These are phyloP conservation scores for Eupeodes latifasciatus DNA, from an alignment of 2,888 invertebrate genomes.

Conservation along the genomic window DNA sequence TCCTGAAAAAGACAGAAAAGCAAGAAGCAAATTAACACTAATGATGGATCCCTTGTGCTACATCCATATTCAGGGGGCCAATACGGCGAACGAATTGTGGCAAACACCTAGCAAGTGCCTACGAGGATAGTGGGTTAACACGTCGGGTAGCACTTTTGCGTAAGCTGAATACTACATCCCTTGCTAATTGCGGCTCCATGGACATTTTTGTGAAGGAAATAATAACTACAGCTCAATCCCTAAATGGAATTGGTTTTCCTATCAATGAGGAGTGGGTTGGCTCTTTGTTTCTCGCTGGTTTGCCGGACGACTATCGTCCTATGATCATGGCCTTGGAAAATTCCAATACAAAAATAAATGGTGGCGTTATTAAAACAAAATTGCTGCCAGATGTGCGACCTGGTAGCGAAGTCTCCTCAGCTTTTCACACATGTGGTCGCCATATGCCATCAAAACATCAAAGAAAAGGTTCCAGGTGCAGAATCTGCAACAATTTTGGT, in stretches of 20 bases:
- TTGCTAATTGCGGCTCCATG: slow-evolving; percentile 57
- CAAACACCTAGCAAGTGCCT: slow-evolving; percentile 53
- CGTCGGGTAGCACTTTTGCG: slow-evolving; percentile 51
- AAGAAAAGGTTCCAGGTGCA: slow-evolving; percentile 40
- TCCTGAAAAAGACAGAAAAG: slow-evolving; percentile 35
- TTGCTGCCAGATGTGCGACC: slow-evolving; percentile 12
- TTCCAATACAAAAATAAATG: neutral
- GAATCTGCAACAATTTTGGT: slow-evolving; percentile 58
- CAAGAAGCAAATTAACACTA: slow-evolving; percentile 53
- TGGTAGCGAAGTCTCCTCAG: neutral
- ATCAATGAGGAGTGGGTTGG: slow-evolving; percentile 59
- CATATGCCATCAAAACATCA: neutral
- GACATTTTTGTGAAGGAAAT: slow-evolving; percentile 62
- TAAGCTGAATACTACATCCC: slow-evolving; percentile 45
- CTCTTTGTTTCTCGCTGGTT: slow-evolving; percentile 47
- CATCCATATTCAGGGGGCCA: slow-evolving; percentile 52
- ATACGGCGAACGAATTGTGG: slow-evolving; percentile 59
- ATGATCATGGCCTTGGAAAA: slow-evolving; percentile 73
- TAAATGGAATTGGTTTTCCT: slow-evolving; percentile 57
- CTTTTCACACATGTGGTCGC: neutral
- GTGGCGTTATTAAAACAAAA: neutral
- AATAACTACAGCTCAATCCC: slow-evolving; percentile 40
- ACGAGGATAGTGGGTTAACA: slow-evolving; percentile 68
- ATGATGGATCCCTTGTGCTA: slow-evolving; percentile 40
- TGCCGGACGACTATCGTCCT: slow-evolving; percentile 75